phyloP scores from a whole-genome alignment of 2,888 invertebrate genomes.

The Cataglyphis cursor region DNA sequence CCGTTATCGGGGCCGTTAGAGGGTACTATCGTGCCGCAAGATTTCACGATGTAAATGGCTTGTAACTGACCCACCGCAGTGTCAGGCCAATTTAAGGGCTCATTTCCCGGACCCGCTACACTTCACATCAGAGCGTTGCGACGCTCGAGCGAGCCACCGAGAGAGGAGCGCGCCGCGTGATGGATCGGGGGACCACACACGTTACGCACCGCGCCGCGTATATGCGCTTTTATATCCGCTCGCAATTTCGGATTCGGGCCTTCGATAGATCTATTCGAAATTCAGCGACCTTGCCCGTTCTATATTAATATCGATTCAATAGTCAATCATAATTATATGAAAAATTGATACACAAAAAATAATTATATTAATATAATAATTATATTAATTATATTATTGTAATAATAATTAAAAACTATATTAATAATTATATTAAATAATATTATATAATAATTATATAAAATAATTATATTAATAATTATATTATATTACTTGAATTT shows the following conservation, averaged over 20 bases:
- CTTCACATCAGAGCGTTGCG: constrained; percentile 79
- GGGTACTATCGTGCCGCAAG: constrained; percentile 61
- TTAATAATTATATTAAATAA: no score
- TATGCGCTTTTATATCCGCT: constrained; percentile 60
- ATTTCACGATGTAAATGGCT: constrained; percentile 79
- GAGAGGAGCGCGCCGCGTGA: constrained; percentile 72
- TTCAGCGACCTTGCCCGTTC: neutral
- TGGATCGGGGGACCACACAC: constrained; percentile 81
- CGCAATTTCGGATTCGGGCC: constrained; percentile 64
- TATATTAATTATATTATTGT: no score
- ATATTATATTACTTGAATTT: no score
- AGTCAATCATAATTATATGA: neutral
- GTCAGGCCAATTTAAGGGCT: constrained; percentile 85
- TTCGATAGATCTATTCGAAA: neutral
- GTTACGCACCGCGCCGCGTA: constrained; percentile 52
- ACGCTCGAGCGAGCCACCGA: constrained; percentile 76
- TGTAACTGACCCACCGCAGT: constrained; percentile 85
- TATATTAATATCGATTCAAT: neutral
- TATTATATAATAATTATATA: no score
- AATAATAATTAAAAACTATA: no score
- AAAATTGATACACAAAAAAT: neutral
- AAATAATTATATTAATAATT: neutral
- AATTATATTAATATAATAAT: neutral
- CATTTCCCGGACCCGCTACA: constrained; percentile 80
- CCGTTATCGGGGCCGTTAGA: neutral